Evolutionary conservation across 2,113 vertebrate genomes (phyloP), one percentile per base, ranked within the genome.

Genomic region (Poecilia latipinna): DNA sequence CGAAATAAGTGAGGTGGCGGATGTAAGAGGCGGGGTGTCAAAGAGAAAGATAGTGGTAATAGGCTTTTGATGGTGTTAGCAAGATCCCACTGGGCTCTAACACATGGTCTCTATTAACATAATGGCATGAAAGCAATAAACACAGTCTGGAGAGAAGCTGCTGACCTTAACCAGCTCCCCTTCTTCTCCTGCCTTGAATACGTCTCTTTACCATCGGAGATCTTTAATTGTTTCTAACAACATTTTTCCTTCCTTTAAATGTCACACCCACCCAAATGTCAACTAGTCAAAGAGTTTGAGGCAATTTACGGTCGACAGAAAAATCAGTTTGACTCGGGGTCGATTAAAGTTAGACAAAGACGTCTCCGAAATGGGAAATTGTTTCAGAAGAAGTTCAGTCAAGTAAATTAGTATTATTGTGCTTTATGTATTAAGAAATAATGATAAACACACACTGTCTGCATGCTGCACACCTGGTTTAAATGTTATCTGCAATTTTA

Each of bases 21-120:
- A 24, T 63, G 67, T 66, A 63, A 63, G 44, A 4, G 48, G 3
- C 19, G 35, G 17, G 42, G 65, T 35, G 77, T 84, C 65, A 70
- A 62, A 75, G 70, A 81, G 82, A 83, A 26, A 78, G 76, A 72
- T 68, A 35, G 84, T 60, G 68, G 75, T 87, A 88, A 87, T 78
- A 51, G 67, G 86, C 74, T 87, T 75, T 72, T 64, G 67, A 65
- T 82, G 75, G 86, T 83, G 75, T 76, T 62, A 71, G 68, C 74
- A 79, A 37, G 70, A 54, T 89, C 86, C 87, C 72, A 57, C 65
- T 70, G 82, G 86, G 87, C 75, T 70, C 76, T 12, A 65, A 86
- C 79, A 69, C 80, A 65, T 75, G 61, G 73, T 62, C 73, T 74
- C 77, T 78, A 87, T 91, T 90, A 88, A 84, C 88, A 91, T 80